Evolutionary conservation across 2,888 invertebrate genomes (phyloP), one percentile per base, ranked within the genome.

Genomic region (Catocala nupta): DNA sequence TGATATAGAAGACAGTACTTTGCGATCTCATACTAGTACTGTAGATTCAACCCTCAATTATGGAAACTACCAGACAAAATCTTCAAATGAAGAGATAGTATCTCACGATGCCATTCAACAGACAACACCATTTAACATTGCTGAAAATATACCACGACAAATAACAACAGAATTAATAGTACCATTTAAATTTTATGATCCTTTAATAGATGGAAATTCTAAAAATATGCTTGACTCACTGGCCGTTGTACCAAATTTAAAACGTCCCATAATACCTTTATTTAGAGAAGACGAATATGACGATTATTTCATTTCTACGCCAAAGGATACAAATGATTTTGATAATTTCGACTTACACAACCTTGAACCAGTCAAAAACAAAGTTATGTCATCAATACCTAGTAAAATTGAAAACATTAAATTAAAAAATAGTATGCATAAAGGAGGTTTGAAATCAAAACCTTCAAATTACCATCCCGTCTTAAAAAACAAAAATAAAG

Each of bases 301-400:
- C 34, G 68, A 82, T 44, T 67, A 73, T 59, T 60, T 63, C 54
- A 7, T 53, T 9, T 63, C 61, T 8, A 76, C 72, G 47, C 13
- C 44, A 13, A 65, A 44, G 52, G 9, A 12, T 5, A 36, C 0
- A 4, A 63, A 51, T 36, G 58, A 71, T 48, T 68, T 78, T 53
- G 68, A 79, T 61, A 65, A 61, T 34, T 11, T 70, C 8, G 54
- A 77, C 5, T 57, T 62, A 44, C 70, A 74, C 16, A 72, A 66
- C 11, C 54, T 72, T 50, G 71, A 80, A 60, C 63, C 77, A 11
- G 55, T 79, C 1, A 80, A 78, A 73, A 82, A 79, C 63, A 82
- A 79, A 62, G 42, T 69, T 7, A 70, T 68, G 16, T 36, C 50
- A 43, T 36, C 33, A 25, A 45, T 33, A 16, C 48, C 12, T 8